Percentiles rank a stretch among this genome's conserved stretches.
Conservation (phyloP, 1,140 invertebrate species). For the Lithobius niger region DNA sequence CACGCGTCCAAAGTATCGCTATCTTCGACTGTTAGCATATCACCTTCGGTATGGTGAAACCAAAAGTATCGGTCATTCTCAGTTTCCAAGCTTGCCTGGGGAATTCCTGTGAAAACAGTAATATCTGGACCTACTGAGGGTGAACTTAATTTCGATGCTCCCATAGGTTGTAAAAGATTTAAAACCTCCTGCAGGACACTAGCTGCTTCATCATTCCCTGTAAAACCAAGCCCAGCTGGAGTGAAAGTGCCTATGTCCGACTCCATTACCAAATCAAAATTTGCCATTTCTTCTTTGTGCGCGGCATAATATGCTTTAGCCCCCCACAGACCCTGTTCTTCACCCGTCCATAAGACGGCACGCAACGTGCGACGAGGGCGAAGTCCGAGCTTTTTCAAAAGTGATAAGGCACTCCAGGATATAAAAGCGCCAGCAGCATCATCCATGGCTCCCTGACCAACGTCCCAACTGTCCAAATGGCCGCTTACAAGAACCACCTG, state of each 20-base stretch:
- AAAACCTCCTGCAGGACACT: conserved; percentile 51
- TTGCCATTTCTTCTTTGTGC: conserved; percentile 44
- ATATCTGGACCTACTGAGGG: conserved; percentile 22
- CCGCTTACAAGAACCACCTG: conserved; percentile 62
- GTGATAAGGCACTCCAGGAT: conserved; percentile 55
- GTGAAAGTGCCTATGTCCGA: conserved; percentile 68
- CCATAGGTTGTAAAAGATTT: conserved; percentile 26
- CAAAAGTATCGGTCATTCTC: conserved; percentile 60
- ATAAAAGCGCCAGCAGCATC: conserved; percentile 45
- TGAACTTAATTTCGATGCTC: conserved; percentile 18
- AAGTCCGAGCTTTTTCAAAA: conserved; percentile 51
- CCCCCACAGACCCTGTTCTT: conserved; percentile 58
- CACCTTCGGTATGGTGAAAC: conserved; percentile 65
- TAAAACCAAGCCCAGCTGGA: conserved; percentile 47
- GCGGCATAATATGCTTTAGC: conserved; percentile 45
- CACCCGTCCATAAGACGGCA: conserved; percentile 67
- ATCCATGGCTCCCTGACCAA: conserved; percentile 78
- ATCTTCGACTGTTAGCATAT: conserved; percentile 59
- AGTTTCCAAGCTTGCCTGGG: conserved; percentile 50
- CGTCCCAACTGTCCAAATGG: conserved; percentile 80
- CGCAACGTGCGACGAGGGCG: conserved; percentile 54
- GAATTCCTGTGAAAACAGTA: conserved; percentile 38
- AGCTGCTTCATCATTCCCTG: conserved; percentile 39
- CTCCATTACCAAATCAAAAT: conserved; percentile 61
- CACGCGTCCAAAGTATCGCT: conserved; percentile 48